Evolutionary conservation across 2,113 vertebrate species (phyloP), one percentile per base, ranked within the genome.

Genomic region (Cichladusa arquata): DNA sequence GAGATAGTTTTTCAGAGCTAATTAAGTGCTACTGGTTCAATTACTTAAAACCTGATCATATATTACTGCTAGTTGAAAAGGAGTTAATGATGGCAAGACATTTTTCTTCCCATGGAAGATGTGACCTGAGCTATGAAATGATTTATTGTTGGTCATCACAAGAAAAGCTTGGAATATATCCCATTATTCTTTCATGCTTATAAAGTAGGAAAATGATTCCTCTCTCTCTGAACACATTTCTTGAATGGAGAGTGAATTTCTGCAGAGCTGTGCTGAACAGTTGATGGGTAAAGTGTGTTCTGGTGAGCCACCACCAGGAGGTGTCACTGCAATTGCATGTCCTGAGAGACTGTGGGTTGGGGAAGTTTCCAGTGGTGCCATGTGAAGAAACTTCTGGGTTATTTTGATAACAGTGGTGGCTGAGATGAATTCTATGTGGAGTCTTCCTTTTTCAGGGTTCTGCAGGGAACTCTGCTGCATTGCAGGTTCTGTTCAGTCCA

Each of bases 11-110:
- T 97, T 95, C 44, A 71, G 92, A 94, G 89, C 94, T 97, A 97
- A 97, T 97, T 97, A 97, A 96, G 95, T 88, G 77, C 90, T 93
- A 34, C 88, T 88, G 77, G 91, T 95, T 97, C 94, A 95, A 65
- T 97, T 96, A 94, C 88, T 95, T 95, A 96, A 95, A 96, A 93
- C 70, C n/a, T 90, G 91, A 88, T 91, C 85, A 87, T 92, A 87
- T 53, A 94, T 95, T 95, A 94, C 92, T 71, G 56, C 89, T 76
- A 89, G 38, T 79, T 90, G 91, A 93, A 84, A 88, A 95, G 81
- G 91, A 96, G 90, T 97, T 96, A 97, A 96, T 97, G 94, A 95
- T 91, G 67, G 66, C 76, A 87, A 93, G 92, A 64, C 80, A 51
- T 95, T 90, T 92, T 92, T 94, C 91, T 84, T 95, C 53, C 54